These are phyloP conservation scores for Folsomia candida DNA, from an alignment of 2,888 invertebrate genomes.

Conservation along the genomic window DNA sequence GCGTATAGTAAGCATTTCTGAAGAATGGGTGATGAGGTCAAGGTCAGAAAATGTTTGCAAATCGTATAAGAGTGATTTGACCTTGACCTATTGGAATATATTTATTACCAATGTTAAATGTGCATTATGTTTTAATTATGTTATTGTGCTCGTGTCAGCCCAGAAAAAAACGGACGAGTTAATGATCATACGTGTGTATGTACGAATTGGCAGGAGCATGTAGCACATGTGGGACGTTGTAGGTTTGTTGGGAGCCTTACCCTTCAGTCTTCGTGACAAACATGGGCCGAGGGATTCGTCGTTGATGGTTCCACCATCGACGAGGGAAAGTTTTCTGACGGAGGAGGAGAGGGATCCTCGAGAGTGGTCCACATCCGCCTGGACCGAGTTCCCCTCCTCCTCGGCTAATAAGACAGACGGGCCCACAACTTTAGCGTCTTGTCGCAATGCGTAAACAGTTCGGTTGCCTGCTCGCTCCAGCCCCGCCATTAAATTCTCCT, in stretches of 20 bases:
- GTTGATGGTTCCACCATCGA: conserved; percentile 17
- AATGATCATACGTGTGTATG: too few species aligned
- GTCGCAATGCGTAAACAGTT: conserved; percentile 51
- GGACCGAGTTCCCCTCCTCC: conserved; percentile 28
- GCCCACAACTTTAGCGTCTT: conserved; percentile 37
- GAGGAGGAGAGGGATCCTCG: conserved; percentile 18
- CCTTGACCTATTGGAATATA: too few species aligned
- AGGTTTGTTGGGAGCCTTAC: conserved; percentile 26
- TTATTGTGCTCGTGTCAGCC: too few species aligned
- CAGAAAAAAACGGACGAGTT: too few species aligned
- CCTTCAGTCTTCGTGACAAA: conserved; percentile 44
- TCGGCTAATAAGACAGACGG: conserved; percentile 35
- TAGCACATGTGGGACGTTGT: too few species aligned
- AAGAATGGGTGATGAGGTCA: too few species aligned
- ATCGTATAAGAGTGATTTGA: too few species aligned
- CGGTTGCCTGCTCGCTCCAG: conserved; percentile 45
- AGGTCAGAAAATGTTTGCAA: too few species aligned
- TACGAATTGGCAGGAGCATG: too few species aligned
- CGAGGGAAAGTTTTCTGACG: conserved; percentile 11
- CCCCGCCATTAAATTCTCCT: conserved; percentile 49
- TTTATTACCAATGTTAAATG: too few species aligned
- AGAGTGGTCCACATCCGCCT: conserved; percentile 37
- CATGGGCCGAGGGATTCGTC: conserved; percentile 32
- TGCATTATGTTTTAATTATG: too few species aligned
- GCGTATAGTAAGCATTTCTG: too few species aligned